Percentiles rank a stretch among this genome's conserved stretches.
Conservation (phyloP, 2,888 invertebrate genomes). For the Tuta absoluta region DNA sequence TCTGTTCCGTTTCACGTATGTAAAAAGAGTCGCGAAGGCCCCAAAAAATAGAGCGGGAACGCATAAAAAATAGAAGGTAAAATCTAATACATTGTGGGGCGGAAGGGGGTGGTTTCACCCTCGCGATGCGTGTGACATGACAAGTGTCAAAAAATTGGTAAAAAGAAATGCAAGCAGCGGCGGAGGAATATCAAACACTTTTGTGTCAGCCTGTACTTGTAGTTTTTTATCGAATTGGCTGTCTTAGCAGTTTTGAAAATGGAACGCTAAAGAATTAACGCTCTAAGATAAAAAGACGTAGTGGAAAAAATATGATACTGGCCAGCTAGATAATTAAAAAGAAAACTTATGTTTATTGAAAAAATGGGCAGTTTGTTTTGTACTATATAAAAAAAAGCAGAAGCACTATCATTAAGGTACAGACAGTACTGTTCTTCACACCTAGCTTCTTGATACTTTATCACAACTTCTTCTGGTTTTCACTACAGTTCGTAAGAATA, state of each 20-base stretch:
- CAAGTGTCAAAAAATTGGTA: constrained; percentile 61
- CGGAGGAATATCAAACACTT: constrained; percentile 28
- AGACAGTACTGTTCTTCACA: too few relatives aligned
- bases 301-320: too few relatives aligned
- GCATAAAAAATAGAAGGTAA: constrained; percentile 30
- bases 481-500: too few relatives aligned
- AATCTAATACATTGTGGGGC: constrained; percentile 30
- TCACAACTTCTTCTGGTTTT: too few relatives aligned
- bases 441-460: too few relatives aligned
- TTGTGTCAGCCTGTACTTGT: neutral
- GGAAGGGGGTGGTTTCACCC: constrained; percentile 37
- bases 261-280: neutral
- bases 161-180: constrained; percentile 35
- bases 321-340: too few relatives aligned
- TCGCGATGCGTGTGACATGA: constrained; percentile 52
- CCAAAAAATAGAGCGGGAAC: constrained; percentile 23
- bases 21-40: constrained; percentile 9
- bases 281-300: neutral
- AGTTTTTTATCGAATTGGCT: neutral
- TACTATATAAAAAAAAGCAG: too few relatives aligned
- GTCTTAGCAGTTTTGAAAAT: neutral
- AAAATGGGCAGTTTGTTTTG: too few relatives aligned
- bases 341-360: too few relatives aligned
- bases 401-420: too few relatives aligned
- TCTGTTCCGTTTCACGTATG: neutral